Conservation (phyloP, 1,140 invertebrate genomes). For the Pogonus chalceus region DNA sequence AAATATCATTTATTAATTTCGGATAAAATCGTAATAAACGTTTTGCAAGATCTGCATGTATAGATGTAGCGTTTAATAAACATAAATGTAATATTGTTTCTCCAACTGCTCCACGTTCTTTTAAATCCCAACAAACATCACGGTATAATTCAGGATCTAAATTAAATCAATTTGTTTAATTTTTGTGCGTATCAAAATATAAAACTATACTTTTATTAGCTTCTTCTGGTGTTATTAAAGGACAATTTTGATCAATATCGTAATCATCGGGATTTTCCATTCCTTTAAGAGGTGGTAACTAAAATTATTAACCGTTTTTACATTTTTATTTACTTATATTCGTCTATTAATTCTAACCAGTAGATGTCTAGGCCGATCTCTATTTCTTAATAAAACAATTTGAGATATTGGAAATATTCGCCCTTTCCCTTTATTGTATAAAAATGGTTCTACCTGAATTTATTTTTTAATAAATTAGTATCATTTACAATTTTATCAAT, state of each 20-base stretch:
- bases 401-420: constrained; percentile 80
- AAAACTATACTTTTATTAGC: constrained; percentile 28
- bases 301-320: constrained; percentile 15
- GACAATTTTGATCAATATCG: constrained; percentile 64
- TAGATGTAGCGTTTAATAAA: constrained; percentile 77
- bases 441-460: constrained; percentile 63
- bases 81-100: constrained; percentile 92
- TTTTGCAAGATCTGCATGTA: constrained; percentile 90
- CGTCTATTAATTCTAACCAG: constrained; percentile 41
- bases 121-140: constrained; percentile 86
- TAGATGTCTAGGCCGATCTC: constrained; percentile 70
- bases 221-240: constrained; percentile 41
- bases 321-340: constrained; percentile 5
- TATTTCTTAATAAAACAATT: constrained; percentile 78
- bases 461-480: background rate
- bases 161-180: constrained; percentile 1
- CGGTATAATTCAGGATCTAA: constrained; percentile 47
- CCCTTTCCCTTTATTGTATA: constrained; percentile 89
- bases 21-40: constrained; percentile 84
- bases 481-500: background rate
- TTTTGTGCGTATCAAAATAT: background rate
- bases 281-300: constrained; percentile 59
- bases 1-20: constrained; percentile 92
- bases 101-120: constrained; percentile 88
- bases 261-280: constrained; percentile 77